Evolutionary conservation across 2,797 vertebrate genomes (phyloP).

Genomic region (Lemur catta): DNA sequence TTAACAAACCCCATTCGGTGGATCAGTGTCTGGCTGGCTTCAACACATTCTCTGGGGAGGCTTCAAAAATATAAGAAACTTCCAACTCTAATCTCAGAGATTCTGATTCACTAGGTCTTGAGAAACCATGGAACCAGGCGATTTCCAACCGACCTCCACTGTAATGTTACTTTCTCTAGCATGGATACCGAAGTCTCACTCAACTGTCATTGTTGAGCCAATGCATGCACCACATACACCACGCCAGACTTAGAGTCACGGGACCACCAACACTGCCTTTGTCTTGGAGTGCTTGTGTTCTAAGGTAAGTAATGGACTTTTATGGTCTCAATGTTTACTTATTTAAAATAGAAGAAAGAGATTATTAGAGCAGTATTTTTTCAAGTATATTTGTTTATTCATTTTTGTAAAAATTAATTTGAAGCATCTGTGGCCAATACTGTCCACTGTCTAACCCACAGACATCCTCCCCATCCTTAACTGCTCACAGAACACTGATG

Average conservation of each 20-base stretch:
- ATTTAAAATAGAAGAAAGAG: not conserved
- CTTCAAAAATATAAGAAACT: not conserved
- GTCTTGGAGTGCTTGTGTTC: not conserved
- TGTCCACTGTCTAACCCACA: no score
- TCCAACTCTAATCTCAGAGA: not conserved
- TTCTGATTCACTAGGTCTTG: not conserved
- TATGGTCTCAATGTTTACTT: not conserved
- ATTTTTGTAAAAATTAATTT: not conserved
- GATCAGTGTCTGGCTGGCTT: not conserved
- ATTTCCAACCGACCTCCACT: not conserved
- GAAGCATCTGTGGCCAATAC: not conserved
- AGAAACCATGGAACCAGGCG: not conserved
- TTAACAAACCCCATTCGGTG: not conserved
- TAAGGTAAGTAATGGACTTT: not conserved
- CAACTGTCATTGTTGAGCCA: not conserved
- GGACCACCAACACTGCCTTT: not conserved
- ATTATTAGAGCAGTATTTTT: not conserved
- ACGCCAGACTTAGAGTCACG: not conserved
- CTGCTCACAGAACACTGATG: not conserved
- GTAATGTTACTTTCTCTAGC: not conserved
- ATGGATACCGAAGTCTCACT: not conserved
- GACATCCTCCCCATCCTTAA: not conserved
- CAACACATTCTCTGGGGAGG: not conserved
- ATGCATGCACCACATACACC: accelerated
- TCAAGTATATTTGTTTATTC: not conserved